phyloP scores from a whole-genome alignment of 2,888 invertebrate genomes.

The Polia nebulosa region DNA sequence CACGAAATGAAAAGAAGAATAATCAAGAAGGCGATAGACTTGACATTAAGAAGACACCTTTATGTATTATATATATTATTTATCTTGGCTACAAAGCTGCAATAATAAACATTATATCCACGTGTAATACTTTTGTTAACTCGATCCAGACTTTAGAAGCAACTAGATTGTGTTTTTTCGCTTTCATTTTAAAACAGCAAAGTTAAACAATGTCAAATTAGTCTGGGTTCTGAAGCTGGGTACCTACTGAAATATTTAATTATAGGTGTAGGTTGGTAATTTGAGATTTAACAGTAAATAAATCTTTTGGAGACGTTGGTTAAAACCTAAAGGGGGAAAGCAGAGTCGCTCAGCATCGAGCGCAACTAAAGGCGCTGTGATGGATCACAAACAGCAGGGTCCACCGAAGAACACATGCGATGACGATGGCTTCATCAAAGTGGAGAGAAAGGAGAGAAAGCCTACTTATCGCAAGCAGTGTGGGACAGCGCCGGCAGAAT shows the following conservation, averaged over 20 bases:
- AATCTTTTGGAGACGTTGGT: neutral
- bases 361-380: too few relatives aligned
- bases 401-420: too few relatives aligned
- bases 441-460: too few relatives aligned
- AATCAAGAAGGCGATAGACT: too few relatives aligned
- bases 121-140: neutral
- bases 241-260: neutral
- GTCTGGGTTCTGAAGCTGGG: neutral
- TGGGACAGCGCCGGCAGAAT: too few relatives aligned
- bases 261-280: neutral
- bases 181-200: constrained; percentile 10
- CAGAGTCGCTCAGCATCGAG: too few relatives aligned
- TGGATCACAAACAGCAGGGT: too few relatives aligned
- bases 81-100: constrained; percentile 30
- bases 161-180: neutral
- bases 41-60: neutral
- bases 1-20: too few relatives aligned
- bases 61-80: constrained; percentile 38
- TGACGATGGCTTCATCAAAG: too few relatives aligned
- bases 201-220: constrained; percentile 18
- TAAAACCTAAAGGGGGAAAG: too few relatives aligned
- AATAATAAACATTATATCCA: constrained; percentile 35
- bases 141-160: constrained; percentile 23
- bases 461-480: too few relatives aligned
- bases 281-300: neutral